Conservation (phyloP, 2,113 vertebrate species). For the Nicator chloris region DNA sequence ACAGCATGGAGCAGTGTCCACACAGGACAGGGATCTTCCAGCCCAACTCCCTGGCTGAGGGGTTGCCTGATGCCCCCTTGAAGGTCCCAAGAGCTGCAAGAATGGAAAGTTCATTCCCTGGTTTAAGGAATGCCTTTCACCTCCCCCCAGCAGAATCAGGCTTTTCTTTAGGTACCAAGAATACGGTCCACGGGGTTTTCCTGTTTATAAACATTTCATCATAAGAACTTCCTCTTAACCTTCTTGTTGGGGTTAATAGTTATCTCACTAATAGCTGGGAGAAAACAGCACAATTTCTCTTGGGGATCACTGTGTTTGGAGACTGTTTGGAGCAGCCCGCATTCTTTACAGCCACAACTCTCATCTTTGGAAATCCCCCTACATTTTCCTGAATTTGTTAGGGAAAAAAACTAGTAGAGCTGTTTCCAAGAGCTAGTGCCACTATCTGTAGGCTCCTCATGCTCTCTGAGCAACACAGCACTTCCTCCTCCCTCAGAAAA, state of each 20-base stretch:
- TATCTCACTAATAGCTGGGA: background rate
- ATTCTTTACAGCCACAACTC: background rate
- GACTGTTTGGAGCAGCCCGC: background rate
- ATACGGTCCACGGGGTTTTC: background rate
- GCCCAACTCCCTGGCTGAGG: background rate
- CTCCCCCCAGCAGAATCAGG: background rate
- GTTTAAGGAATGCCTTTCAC: background rate
- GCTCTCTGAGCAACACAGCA: background rate
- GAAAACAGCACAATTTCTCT: background rate
- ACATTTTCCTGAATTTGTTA: background rate
- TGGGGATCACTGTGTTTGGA: background rate
- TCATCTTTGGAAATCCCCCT: background rate
- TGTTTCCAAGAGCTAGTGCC: conserved; percentile 11
- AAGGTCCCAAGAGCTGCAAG: background rate
- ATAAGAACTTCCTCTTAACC: background rate
- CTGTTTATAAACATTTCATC: conserved; percentile 21
- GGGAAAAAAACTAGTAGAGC: background rate
- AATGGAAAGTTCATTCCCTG: background rate
- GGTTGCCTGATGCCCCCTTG: background rate
- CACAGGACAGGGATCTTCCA: background rate
- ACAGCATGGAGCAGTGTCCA: background rate
- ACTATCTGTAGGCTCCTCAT: background rate
- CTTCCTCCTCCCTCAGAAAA: background rate
- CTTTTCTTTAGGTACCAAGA: background rate
- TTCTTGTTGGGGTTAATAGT: background rate